Conservation (phyloP, 2,888 invertebrate genomes). For the Hedya salicella region DNA sequence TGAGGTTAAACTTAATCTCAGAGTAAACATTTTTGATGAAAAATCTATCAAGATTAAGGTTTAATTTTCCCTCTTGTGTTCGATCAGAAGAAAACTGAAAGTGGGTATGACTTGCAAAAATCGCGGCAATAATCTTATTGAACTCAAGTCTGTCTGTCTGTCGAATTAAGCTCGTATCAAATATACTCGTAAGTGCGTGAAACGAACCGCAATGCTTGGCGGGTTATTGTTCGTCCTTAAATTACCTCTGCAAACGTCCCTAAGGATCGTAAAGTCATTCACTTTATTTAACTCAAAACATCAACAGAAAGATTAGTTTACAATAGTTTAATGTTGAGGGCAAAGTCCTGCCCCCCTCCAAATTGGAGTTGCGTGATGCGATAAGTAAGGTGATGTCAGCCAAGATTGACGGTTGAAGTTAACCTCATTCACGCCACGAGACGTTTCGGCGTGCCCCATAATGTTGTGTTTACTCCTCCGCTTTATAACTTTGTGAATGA, state of each 20-base stretch:
- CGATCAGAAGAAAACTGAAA: no score
- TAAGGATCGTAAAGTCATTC: slow-evolving; percentile 15
- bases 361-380: slow-evolving; percentile 54
- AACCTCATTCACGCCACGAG: slow-evolving; percentile 53
- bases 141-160: background rate
- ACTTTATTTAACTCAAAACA: slow-evolving; percentile 3
- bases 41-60: no score
- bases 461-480: slow-evolving; percentile 19
- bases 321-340: background rate
- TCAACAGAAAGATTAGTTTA: slow-evolving; percentile 4
- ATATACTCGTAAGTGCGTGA: background rate
- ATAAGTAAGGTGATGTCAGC: slow-evolving; percentile 50
- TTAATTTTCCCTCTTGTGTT: no score
- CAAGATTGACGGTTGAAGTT: slow-evolving; percentile 56
- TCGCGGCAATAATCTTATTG: background rate
- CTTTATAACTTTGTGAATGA: slow-evolving; percentile 16
- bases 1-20: no score
- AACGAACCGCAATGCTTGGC: background rate
- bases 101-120: background rate
- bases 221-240: slow-evolving; percentile 18
- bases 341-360: slow-evolving; percentile 7
- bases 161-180: background rate
- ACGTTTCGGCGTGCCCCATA: slow-evolving; percentile 19
- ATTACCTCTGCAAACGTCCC: slow-evolving; percentile 17
- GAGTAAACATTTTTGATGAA: no score